Evolutionary conservation across 2,113 vertebrate genomes (phyloP).

Genomic region (Cyanoderma ruficeps): DNA sequence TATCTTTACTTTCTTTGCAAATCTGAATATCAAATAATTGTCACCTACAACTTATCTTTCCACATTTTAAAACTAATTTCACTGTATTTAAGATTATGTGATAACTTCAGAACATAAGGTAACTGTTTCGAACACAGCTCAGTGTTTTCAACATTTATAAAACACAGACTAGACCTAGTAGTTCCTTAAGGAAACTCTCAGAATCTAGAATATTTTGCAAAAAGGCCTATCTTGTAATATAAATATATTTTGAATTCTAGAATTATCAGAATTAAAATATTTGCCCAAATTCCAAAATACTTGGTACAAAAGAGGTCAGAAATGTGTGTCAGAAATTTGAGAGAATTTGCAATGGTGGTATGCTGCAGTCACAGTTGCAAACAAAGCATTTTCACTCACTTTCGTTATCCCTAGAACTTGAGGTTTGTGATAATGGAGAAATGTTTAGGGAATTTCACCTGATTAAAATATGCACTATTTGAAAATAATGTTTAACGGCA

Average conservation of each 20-base stretch:
- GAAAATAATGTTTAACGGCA: background rate
- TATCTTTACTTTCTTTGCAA: background rate
- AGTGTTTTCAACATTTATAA: background rate
- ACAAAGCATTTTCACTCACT: background rate
- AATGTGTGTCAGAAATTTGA: background rate
- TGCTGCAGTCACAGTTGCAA: background rate
- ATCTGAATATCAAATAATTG: background rate
- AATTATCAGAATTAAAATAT: background rate
- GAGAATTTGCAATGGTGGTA: background rate
- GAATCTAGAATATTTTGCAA: background rate
- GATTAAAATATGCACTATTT: background rate
- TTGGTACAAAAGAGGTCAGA: background rate
- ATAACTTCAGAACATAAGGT: background rate
- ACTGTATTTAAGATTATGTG: background rate
- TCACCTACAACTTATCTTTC: background rate
- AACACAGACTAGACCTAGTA: background rate
- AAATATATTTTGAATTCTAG: background rate
- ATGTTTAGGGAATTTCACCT: background rate
- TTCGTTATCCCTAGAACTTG: background rate
- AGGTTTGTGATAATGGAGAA: background rate
- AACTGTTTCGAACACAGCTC: background rate
- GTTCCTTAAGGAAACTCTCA: background rate
- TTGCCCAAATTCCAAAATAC: background rate
- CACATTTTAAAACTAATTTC: background rate
- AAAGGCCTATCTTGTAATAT: background rate